Evolutionary conservation across 2,888 invertebrate species (phyloP).

Genomic region (Drosophila atroscutellata): DNA sequence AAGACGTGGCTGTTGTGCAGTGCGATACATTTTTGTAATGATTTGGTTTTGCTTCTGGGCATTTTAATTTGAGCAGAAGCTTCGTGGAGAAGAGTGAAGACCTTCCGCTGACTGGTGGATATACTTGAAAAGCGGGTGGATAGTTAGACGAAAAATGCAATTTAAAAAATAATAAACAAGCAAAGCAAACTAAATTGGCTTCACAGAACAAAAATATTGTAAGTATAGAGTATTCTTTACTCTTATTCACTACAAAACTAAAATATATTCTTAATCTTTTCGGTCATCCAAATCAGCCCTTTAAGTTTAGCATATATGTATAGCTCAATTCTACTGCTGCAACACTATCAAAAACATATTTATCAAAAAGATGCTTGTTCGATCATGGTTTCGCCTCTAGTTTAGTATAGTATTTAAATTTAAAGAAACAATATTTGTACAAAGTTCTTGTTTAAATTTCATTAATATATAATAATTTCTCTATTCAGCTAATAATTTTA

Average conservation of each 20-base stretch:
- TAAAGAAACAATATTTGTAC: neutral
- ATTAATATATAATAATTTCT: neutral
- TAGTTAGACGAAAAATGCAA: neutral
- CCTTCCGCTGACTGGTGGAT: neutral
- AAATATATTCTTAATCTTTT: neutral
- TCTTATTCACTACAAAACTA: neutral
- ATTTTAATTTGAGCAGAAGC: constrained; percentile 49
- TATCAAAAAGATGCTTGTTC: neutral
- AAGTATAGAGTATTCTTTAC: neutral
- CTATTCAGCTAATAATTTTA: neutral
- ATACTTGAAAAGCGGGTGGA: neutral
- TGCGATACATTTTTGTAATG: constrained; percentile 59
- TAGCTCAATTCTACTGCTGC: neutral
- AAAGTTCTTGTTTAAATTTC: neutral
- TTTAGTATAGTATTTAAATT: neutral
- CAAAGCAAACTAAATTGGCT: neutral
- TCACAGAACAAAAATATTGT: neutral
- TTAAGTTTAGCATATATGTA: neutral
- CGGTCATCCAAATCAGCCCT: neutral
- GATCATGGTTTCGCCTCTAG: neutral
- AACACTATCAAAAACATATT: neutral
- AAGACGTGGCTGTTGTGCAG: neutral
- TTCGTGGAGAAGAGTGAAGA: neutral
- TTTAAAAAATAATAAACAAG: neutral
- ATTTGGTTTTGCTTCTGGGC: constrained; percentile 50